Base-by-base conservation (phyloP, 2,888 invertebrate genomes). In the Blera fallax region DNA sequence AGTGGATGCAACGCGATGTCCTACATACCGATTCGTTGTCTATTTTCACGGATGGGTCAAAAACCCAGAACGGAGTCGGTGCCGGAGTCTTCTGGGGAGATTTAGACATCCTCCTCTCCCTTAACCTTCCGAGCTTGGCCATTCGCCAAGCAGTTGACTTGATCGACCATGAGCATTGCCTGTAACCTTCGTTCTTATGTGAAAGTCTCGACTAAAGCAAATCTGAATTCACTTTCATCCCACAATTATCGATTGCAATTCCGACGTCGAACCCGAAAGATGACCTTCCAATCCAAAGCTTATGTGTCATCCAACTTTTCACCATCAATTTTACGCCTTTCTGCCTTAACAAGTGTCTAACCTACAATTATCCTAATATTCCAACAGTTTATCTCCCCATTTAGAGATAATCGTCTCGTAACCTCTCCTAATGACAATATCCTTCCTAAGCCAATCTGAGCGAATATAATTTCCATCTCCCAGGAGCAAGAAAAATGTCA, bases 321-420 rank as follows among this genome's bases (percentile, higher is more conserved):
- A 21, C 14, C 54, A 54, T 29, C 52, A 52, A 54, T 54, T 54
- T 6, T 2, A 43, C 18, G 56, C 45, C n/a, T 7, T 21, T 32
- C 14, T 24, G 48, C 58, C 58, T 62, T 60, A 83, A 67, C 72
- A 83, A 83, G 73, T 83, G 73, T 62, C 74, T 32, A 11, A 67
- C 52, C 37, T 40, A 10, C 62, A 77, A 73, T 79, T 79, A 79
- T 50, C 56, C 54, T 43, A 73, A 64, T 74, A 69, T 56, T 54
- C 52, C 62, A 67, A 73, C 84, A 69, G 80, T 84, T 80, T 79
- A 84, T 84, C 70, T 74, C 50, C 64, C 69, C 56, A 84, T 80
- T 80, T 58, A 43, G 16, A 27, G 56, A 76, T 80, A 80, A 84
- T 65, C 58, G 70, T 21, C 78, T 78, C 62, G 43, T 83, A 77